A percentile compares a stretch with the other conserved stretches of the same genome.
Conservation (phyloP, 2,113 vertebrate genomes). For the Diphyllodes magnificus region DNA sequence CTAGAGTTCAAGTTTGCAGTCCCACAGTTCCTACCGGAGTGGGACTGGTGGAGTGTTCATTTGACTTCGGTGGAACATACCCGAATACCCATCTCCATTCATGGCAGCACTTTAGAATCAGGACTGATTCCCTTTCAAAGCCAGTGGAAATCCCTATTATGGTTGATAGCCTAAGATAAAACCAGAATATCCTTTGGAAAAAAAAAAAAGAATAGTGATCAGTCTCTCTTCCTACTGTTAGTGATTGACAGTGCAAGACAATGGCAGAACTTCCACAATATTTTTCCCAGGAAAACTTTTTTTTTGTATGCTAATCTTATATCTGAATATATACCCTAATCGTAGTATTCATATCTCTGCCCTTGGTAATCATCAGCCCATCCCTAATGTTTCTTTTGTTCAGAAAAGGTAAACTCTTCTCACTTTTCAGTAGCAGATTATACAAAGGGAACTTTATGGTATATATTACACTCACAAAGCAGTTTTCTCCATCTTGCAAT, state of each 20-base stretch:
- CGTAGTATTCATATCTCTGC: background rate
- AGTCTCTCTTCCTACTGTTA: background rate
- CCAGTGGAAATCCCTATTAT: conserved; percentile 29
- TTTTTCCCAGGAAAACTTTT: background rate
- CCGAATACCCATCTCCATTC: background rate
- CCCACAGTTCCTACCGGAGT: fast-evolving
- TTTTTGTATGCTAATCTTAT: conserved; percentile 37
- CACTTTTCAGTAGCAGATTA: conserved; percentile 8
- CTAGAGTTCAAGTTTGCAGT: background rate
- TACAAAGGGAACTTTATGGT: background rate
- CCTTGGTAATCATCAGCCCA: conserved; percentile 3
- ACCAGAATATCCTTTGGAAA: background rate
- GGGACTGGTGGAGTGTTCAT: background rate
- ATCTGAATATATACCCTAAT: background rate
- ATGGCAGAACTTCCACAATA: background rate
- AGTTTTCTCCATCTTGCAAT: conserved; percentile 65
- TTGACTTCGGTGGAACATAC: background rate
- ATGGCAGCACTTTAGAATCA: background rate
- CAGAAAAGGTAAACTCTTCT: conserved; percentile 9
- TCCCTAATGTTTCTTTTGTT: conserved; percentile 38
- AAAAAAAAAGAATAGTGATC: background rate
- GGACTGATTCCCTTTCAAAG: background rate
- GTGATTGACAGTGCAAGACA: conserved; percentile 1
- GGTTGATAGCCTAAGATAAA: conserved; percentile 11
- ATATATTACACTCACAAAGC: conserved; percentile 34